phyloP scores from a whole-genome alignment of 2,113 vertebrate species.

The Haplochromis burtoni region DNA sequence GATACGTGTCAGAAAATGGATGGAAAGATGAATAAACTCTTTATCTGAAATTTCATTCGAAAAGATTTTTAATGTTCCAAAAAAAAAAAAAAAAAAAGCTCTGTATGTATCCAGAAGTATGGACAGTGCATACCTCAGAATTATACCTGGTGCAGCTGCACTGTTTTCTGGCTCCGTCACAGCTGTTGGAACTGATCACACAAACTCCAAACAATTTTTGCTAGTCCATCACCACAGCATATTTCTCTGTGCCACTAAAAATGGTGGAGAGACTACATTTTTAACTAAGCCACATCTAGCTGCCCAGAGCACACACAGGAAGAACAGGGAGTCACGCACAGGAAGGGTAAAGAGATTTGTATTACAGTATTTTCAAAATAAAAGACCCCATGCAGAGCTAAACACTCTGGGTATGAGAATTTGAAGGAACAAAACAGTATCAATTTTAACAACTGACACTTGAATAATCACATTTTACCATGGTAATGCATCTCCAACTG shows the following conservation, averaged over 20 bases:
- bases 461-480: not conserved
- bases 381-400: not conserved
- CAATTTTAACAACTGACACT: not conserved
- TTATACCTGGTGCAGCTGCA: not conserved
- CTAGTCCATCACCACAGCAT: accelerated
- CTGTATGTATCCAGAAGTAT: not conserved
- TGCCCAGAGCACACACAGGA: not conserved
- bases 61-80: not conserved
- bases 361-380: not conserved
- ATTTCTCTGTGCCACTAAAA: not conserved
- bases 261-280: accelerated
- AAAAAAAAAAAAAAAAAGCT: not conserved
- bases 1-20: not conserved
- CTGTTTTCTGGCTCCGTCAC: accelerated
- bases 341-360: accelerated
- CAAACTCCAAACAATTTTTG: not conserved
- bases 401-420: not conserved
- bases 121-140: not conserved
- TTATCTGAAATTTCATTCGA: not conserved
- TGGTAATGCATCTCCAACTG: not conserved
- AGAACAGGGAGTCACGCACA: not conserved
- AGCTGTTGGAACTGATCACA: not conserved
- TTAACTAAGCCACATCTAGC: accelerated
- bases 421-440: not conserved
- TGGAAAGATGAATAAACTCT: not conserved